Evolutionary conservation across 2,113 vertebrate species (phyloP), one percentile per base, ranked within the genome.

Genomic region (Barnardius zonarius): DNA sequence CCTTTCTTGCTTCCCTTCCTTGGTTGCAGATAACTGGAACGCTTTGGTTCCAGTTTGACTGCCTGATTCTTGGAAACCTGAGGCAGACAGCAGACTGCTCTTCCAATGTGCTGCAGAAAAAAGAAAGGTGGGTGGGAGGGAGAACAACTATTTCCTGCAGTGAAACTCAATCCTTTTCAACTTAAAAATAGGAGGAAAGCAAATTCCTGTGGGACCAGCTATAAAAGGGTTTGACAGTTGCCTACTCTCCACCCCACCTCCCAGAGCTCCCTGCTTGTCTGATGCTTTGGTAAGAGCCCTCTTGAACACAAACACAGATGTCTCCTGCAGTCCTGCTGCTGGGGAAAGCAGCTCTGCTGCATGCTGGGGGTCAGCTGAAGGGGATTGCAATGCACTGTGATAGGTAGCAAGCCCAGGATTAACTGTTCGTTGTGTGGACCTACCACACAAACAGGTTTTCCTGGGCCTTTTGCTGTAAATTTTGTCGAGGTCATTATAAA

Each of bases 121-220:
- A 87, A 28, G 67, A 89, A 76, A 94, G 73, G 63, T 94, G 78
- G 63, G 63, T 80, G 78, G 96, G 94, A 97, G 95, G 88, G 88
- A 96, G 95, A 88, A 92, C 90, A 91, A 97, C 97, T 97, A 97
- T 97, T 98, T 98, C 98, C 98, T 98, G 97, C 97, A 95, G 93
- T 96, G 97, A 98, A 98, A 98, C 93, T 96, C 76, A 67, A 98
- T 97, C 97, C 91, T 93, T 93, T 97, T 96, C 96, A 95, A 97
- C 97, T 97, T 97, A 96, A 96, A 96, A 98, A 98, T 95, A 97
- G 97, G 91, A 97, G 96, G 97, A 97, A 93, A 97, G 95, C 93
- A 92, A 90, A 95, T 93, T 96, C 96, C 96, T 96, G 63, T 62
- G 87, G 96, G 97, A 86, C 95, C 80, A 94, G 94, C 96, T 97